Evolutionary conservation across 2,888 invertebrate species (phyloP), one percentile per base, ranked within the genome.

Genomic region (Noctua janthe): DNA sequence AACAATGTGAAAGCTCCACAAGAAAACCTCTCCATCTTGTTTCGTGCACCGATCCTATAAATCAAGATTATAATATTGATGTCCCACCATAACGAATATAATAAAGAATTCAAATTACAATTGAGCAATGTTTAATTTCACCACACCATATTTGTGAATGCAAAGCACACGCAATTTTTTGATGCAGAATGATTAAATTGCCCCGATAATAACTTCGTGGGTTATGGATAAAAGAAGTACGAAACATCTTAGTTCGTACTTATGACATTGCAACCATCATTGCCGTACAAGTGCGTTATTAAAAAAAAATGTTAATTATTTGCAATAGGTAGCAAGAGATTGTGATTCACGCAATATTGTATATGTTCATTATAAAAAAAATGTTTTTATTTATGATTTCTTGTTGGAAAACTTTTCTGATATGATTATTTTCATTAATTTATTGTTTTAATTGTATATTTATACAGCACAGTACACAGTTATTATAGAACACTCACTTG

Each of bases 91-190:
- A 66, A 69, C 70, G 17, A 74, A 84, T 82, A 74, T 49, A 75
- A 83, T 56, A 69, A 74, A 78, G 67, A 82, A 71, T 75, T 35
- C 29, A 71, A 77, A 82, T 80, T 62, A 79, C 81, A 78, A 54
- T 84, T 86, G 71, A 69, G 88, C 66, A 89, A 88, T 69, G 13
- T 80, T 79, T 64, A 66, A 85, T 85, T 84, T 80, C 17, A 66
- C 51, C 67, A 70, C 47, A 75, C 87, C 71, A 71, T 81, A 71
- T 59, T 71, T n/a, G 73, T 70, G 43, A 66, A 43, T 77, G 51
- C 51, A 66, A 66, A 73, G 81, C 71, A 76, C 69, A 79, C 72
- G 77, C 78, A 78, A 71, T 73, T 83, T 81, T 84, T 87, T 81
- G 54, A 78, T 70, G 71, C 84, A 81, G 62, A 80, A 87, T 81